Evolutionary conservation across 2,113 vertebrate species (phyloP).

Genomic region (Prochilodus magdalenae): DNA sequence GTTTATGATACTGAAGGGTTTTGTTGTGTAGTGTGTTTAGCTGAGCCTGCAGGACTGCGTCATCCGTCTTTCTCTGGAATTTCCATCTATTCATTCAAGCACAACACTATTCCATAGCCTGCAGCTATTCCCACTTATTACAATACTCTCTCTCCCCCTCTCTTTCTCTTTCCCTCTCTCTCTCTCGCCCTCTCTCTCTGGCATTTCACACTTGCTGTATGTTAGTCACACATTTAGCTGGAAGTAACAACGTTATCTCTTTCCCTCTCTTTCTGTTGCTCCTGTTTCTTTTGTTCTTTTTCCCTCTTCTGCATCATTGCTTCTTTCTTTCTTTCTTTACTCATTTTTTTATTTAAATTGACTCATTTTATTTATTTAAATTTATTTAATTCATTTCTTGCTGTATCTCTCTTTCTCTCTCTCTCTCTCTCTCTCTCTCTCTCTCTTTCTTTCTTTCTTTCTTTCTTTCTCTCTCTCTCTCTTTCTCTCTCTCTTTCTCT

Average conservation of each 20-base stretch:
- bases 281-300: no score
- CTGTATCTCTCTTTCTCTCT: no score
- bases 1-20: neutral
- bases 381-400: no score
- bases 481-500: neutral
- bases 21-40: neutral
- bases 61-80: neutral
- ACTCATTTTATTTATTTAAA: no score
- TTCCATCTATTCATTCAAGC: neutral
- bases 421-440: no score
- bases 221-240: neutral
- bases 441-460: neutral
- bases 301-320: no score
- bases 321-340: neutral
- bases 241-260: conserved; percentile 21
- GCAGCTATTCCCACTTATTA: neutral
- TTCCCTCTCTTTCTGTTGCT: neutral
- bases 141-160: neutral
- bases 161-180: neutral
- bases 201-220: conserved; percentile 1
- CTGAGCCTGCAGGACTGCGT: neutral
- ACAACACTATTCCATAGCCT: neutral
- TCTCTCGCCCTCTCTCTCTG: neutral
- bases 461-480: neutral
- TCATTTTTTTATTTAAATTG: no score